Base-by-base conservation (phyloP, 2,888 invertebrate species). In the Cosmorhoe ocellata region DNA sequence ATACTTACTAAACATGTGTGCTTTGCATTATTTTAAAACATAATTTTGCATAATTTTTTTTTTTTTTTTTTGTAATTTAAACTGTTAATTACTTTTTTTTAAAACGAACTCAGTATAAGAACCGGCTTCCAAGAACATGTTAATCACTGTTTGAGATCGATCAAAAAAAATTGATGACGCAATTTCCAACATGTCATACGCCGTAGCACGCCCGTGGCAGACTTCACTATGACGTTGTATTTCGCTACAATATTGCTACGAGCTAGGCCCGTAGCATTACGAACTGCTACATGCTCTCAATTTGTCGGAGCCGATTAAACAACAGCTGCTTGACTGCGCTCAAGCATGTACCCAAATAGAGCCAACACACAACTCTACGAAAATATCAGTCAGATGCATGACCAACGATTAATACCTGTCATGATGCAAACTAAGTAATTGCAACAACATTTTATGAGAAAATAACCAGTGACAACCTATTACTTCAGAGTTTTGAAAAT, bases 371-470 rank as follows among this genome's bases (percentile, higher is more conserved):
- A 67, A 64, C 58, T 58, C 44, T 39, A 22, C 18, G 46, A 58
- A 53, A 62, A 74, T 75, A 76, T 74, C 74, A 79, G 78, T 78
- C 66, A 69, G 54, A 59, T 48, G 63, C 72, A 73, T 75, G 73
- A 76, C 60, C 54, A 49, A 57, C 56, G 58, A 56, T 56, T 50
- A 46, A 49, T 59, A 52, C 38, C 47, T 59, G 57, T 69, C 61
- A 74, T 72, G 76, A 75, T 77, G 69, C 67, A 69, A 77, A 74
- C 69, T 73, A 59, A 67, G 70, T 66, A 71, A 76, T 79, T 79
- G 76, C 64, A 66, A 51, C 62, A 54, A 57, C 59, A n/a, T n/a
- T 58, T 59, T 59, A 48, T 56, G 60, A 65, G 75, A 68, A 75
- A 76, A 69, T 73, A 76, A 69, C 70, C 63, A 58, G 55, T 18